phyloP scores from a whole-genome alignment of 2,888 invertebrate species.

The Pteria penguin region DNA sequence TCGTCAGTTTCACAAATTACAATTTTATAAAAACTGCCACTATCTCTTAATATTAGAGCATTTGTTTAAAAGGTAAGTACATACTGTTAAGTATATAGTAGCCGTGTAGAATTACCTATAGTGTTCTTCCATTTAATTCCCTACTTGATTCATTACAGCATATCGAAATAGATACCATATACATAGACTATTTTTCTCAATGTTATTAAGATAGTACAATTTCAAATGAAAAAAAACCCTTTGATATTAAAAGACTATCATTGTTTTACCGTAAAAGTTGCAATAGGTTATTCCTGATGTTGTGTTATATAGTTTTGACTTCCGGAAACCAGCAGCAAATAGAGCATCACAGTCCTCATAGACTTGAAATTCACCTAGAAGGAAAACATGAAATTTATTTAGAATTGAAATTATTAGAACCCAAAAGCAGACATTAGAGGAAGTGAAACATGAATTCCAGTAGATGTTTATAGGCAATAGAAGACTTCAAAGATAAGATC shows the following conservation, averaged over 20 bases:
- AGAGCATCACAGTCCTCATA: neutral
- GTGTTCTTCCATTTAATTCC: too few relatives aligned
- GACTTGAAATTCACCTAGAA: neutral
- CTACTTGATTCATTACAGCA: too few relatives aligned
- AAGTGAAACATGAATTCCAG: neutral
- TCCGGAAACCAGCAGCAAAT: slow-evolving; percentile 9
- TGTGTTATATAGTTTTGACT: neutral
- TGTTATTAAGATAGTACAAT: neutral
- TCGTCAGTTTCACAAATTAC: too few relatives aligned
- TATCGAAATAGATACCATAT: too few relatives aligned
- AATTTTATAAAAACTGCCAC: too few relatives aligned
- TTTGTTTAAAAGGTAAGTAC: too few relatives aligned
- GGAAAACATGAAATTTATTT: neutral
- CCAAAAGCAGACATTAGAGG: too few relatives aligned
- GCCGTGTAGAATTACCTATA: too few relatives aligned
- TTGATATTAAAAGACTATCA: neutral
- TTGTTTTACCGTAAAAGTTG: slow-evolving; percentile 17
- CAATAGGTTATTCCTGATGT: neutral
- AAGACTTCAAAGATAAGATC: too few relatives aligned
- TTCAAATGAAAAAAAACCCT: neutral
- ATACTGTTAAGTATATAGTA: too few relatives aligned
- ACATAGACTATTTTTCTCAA: neutral
- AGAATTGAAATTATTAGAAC: neutral
- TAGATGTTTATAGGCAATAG: too few relatives aligned
- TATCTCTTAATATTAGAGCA: too few relatives aligned